Evolutionary conservation across 2,113 vertebrate species (phyloP).

Genomic region (Lathamus discolor): DNA sequence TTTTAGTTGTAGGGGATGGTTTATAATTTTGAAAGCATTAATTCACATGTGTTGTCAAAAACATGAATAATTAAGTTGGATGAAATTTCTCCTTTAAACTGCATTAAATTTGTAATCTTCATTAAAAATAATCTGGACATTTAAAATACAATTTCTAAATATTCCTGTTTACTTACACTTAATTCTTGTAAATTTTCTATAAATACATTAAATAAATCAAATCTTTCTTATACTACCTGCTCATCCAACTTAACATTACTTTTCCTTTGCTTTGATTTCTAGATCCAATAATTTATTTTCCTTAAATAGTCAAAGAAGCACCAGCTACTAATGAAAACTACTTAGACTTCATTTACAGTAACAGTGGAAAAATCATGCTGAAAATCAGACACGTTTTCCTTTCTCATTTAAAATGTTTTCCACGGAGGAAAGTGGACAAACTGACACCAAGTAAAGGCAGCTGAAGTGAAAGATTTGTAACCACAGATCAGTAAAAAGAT

Average conservation of each 20-base stretch:
- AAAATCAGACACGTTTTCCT: not conserved
- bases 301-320: not conserved
- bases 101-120: not conserved
- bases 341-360: not conserved
- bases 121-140: not conserved
- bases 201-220: not conserved
- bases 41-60: not conserved
- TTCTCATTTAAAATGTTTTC: not conserved
- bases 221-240: not conserved
- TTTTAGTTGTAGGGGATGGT: not conserved
- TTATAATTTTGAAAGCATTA: not conserved
- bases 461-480: not conserved
- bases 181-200: not conserved
- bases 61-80: not conserved
- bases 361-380: not conserved
- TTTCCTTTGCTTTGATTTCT: not conserved
- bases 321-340: not conserved
- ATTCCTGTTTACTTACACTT: not conserved
- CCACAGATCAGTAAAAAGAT: accelerated
- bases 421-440: not conserved
- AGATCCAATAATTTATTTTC: not conserved
- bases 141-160: not conserved
- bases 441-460: not conserved
- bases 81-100: not conserved
- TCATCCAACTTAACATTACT: not conserved